Evolutionary conservation across 2,888 invertebrate genomes (phyloP), one percentile per base, ranked within the genome.

Genomic region (Ornithoptera alexandrae): DNA sequence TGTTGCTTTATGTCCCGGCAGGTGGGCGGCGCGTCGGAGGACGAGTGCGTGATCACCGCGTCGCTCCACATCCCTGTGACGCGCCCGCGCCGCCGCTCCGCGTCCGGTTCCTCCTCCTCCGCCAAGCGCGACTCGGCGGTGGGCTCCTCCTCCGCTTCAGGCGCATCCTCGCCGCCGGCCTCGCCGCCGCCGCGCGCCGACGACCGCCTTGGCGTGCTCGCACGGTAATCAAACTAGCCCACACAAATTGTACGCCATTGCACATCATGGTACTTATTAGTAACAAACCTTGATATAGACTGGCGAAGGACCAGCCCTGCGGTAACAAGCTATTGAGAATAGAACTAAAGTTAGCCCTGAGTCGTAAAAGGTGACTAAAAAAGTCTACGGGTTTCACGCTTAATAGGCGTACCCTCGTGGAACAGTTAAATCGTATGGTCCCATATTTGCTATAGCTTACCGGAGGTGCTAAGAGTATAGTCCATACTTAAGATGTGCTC

Each of bases 51-150:
- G 69, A 96, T 97, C 77, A 96, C 96, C 0, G 97, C 97, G 0
- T 96, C 96, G 74, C 93, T 97, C 56, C 96, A 96, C 80, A 96
- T 97, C 89, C 96, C 97, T 8, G 94, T 94, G 74, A 84, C 90
- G 50, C 91, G 94, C 74, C 85, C 90, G 50, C 93, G 93, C 2
- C 81, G 93, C 69, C 92, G 93, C 74, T 92, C 89, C 39, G 72
- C 75, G 7, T 77, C 78, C 36, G 90, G 88, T 72, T 90, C 90
- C 2, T 89, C 89, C 71, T 84, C 86, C 18, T 86, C 84, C 7
- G 81, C 79, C 50, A 80, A 78, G 68, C 89, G 93, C 36, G 95
- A 95, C 84, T 95, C 95, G 24, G 95, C 95, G 0, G 94, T 95
- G 5, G 95, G 95, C 22, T 95, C 95, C 0, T 94, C 94, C 17